phyloP scores from a whole-genome alignment of 2,797 vertebrate genomes.

The Liasis olivaceus region DNA sequence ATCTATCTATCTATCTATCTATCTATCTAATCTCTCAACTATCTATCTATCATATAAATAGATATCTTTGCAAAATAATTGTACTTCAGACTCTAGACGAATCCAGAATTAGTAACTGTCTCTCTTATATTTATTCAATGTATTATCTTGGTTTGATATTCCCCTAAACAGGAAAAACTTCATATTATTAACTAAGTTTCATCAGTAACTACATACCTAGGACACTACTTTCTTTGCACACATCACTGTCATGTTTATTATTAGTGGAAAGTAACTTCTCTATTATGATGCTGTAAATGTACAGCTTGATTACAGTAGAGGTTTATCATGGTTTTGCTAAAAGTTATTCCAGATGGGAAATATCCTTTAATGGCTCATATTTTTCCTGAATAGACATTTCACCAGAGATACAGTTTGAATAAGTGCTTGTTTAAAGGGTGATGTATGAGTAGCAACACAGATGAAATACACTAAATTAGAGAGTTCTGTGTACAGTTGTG shows the following conservation, averaged over 20 bases:
- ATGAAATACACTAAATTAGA: not conserved
- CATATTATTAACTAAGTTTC: not conserved
- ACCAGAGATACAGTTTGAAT: not conserved
- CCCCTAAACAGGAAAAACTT: not conserved
- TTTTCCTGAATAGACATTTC: not conserved
- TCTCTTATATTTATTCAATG: not conserved
- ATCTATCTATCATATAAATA: not conserved
- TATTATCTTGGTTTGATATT: not conserved
- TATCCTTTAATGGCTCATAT: not conserved
- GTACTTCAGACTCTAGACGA: not conserved
- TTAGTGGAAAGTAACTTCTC: not conserved
- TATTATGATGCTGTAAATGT: not conserved
- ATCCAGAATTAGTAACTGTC: not conserved
- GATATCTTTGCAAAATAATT: not conserved
- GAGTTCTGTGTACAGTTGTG: not conserved
- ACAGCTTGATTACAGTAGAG: not conserved
- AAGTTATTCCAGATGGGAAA: not conserved
- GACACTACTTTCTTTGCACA: not conserved
- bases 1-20: no score
- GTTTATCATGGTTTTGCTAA: not conserved
- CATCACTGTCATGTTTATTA: not conserved
- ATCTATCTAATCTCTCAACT: no score
- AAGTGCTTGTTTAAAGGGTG: not conserved
- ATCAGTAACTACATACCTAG: not conserved
- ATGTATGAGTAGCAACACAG: not conserved